phyloP scores from a whole-genome alignment of 2,888 invertebrate genomes.

The Lepas anatifera region DNA sequence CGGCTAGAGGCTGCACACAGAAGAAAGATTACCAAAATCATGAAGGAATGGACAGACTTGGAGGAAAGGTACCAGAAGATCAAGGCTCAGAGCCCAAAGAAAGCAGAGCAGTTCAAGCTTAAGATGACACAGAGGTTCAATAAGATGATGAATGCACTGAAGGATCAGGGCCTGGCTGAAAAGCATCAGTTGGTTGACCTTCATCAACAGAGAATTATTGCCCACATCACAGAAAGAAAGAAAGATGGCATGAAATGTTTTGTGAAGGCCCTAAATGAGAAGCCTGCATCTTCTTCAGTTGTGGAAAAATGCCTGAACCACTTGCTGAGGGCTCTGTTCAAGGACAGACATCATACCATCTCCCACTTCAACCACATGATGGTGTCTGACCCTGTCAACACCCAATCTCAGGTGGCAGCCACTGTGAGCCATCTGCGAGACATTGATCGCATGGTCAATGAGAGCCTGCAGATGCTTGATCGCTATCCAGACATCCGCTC shows the following conservation, averaged over 20 bases:
- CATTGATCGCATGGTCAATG: slow-evolving; percentile 81
- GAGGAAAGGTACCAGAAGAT: slow-evolving; percentile 95
- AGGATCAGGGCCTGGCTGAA: slow-evolving; percentile 92
- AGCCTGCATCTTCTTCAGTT: slow-evolving; percentile 75
- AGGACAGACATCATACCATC: slow-evolving; percentile 91
- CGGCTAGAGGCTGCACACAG: slow-evolving; percentile 88
- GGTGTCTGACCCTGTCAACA: slow-evolving; percentile 33
- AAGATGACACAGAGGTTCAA: slow-evolving; percentile 86
- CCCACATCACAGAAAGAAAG: slow-evolving; percentile 81
- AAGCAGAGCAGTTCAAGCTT: slow-evolving; percentile 90
- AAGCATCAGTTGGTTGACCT: slow-evolving; percentile 90
- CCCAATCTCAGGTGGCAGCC: slow-evolving; percentile 72
- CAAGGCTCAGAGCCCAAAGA: slow-evolving; percentile 76
- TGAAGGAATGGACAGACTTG: slow-evolving; percentile 98
- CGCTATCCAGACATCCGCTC: slow-evolving; percentile 73
- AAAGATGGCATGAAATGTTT: slow-evolving; percentile 90
- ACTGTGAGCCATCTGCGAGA: slow-evolving; percentile 76
- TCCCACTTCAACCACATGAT: slow-evolving; percentile 60
- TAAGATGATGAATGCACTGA: slow-evolving; percentile 80
- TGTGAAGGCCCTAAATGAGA: slow-evolving; percentile 76
- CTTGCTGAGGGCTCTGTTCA: slow-evolving; percentile 83
- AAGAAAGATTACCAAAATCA: slow-evolving; percentile 77
- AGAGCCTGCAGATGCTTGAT: slow-evolving; percentile 80
- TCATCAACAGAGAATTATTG: slow-evolving; percentile 84
- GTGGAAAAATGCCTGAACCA: slow-evolving; percentile 90